phyloP scores from a whole-genome alignment of 2,113 vertebrate species.

The Nothocercus julius region DNA sequence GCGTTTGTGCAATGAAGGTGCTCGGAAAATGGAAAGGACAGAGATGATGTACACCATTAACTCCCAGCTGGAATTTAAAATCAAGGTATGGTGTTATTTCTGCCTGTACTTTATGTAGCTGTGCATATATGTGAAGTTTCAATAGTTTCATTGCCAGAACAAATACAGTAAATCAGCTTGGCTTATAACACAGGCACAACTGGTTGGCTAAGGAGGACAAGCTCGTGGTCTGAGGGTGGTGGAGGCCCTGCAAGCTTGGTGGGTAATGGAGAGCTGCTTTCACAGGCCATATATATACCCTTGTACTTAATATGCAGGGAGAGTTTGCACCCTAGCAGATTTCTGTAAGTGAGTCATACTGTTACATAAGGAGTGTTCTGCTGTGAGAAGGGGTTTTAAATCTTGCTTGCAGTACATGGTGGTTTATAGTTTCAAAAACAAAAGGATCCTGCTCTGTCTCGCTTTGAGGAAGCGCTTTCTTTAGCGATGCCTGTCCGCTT shows the following conservation, averaged over 20 bases:
- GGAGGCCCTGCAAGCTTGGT: background rate
- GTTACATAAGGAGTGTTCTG: background rate
- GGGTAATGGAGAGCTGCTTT: too few species aligned
- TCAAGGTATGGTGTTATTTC: constrained; percentile 83
- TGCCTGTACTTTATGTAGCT: constrained; percentile 6
- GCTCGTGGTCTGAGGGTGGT: background rate
- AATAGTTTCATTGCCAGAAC: background rate
- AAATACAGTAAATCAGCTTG: background rate
- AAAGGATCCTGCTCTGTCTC: background rate
- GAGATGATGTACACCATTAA: constrained; percentile 99
- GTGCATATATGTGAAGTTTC: background rate
- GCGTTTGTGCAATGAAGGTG: constrained; percentile 94
- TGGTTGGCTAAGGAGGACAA: background rate
- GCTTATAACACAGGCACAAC: background rate
- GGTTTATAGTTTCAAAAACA: background rate
- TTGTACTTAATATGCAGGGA: too few species aligned
- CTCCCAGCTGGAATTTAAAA: constrained; percentile 96
- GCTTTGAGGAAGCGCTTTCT: background rate
- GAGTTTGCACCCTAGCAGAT: background rate
- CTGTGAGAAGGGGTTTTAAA: background rate
- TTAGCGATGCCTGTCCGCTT: background rate
- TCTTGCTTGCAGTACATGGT: background rate
- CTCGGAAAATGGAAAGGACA: constrained; percentile 94
- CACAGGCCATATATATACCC: too few species aligned
- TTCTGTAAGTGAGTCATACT: background rate